Evolutionary conservation across 2,797 vertebrate species (phyloP).

Genomic region (Mastacembelus armatus): DNA sequence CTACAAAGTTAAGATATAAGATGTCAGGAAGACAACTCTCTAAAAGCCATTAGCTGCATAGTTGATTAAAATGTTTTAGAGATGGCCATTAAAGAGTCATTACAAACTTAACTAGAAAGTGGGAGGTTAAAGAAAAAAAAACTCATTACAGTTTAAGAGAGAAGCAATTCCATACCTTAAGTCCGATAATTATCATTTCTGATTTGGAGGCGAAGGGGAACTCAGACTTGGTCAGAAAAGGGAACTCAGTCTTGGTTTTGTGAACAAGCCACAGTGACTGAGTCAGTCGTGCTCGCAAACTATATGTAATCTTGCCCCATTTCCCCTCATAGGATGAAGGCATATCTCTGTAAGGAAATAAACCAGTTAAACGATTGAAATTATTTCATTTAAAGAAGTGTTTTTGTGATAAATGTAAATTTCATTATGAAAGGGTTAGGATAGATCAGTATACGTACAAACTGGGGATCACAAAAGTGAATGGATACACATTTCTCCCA

Average conservation of each 20-base stretch:
- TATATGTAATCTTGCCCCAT: conserved; percentile 75
- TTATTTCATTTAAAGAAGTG: not conserved
- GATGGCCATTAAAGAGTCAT: not conserved
- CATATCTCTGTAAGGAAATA: conserved; percentile 70
- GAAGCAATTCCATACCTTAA: conserved; percentile 61
- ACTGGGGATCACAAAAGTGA: conserved; percentile 77
- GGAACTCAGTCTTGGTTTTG: conserved; percentile 75
- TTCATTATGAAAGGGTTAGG: not conserved
- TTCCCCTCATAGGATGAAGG: conserved; percentile 78
- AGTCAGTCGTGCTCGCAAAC: conserved; percentile 72
- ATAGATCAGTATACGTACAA: conserved; percentile 47
- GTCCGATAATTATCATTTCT: conserved; percentile 73
- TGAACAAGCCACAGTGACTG: conserved; percentile 77
- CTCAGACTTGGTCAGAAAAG: conserved; percentile 75
- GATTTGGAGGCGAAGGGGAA: conserved; percentile 80
- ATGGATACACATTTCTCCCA: conserved; percentile 76
- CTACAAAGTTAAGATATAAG: conserved; percentile 48
- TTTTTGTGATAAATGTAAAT: not conserved
- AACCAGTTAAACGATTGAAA: not conserved
- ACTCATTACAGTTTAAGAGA: not conserved
- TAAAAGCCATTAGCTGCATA: not conserved
- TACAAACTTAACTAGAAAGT: not conserved
- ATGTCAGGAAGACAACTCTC: not conserved
- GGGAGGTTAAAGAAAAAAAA: not conserved
- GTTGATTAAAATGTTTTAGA: not conserved